Conservation (phyloP, 2,797 vertebrate species). For the Enteromius argenteus region DNA sequence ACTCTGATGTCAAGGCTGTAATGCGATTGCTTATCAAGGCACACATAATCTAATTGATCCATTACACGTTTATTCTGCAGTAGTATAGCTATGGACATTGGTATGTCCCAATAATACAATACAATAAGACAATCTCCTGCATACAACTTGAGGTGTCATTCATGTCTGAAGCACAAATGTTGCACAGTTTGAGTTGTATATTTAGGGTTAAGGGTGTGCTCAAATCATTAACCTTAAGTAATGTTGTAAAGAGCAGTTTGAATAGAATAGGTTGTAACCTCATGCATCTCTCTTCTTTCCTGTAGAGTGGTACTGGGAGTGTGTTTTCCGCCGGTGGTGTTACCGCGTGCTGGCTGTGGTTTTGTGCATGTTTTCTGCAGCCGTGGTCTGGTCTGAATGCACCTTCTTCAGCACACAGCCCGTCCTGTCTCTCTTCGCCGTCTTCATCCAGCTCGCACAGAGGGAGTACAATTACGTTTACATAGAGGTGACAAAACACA, state of each 20-base stretch:
- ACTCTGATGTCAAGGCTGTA: neutral
- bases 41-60: neutral
- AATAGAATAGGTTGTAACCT: neutral
- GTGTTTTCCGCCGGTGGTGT: slow-evolving; percentile 86
- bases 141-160: neutral
- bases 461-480: slow-evolving; percentile 91
- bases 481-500: slow-evolving; percentile 82
- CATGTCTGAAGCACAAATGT: neutral
- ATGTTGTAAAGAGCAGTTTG: neutral
- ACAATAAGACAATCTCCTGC: neutral
- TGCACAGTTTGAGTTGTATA: neutral
- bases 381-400: slow-evolving; percentile 96
- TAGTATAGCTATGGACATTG: neutral
- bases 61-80: neutral
- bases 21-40: neutral
- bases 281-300: neutral
- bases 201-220: neutral
- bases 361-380: slow-evolving; percentile 85
- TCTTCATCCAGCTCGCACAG: slow-evolving; percentile 92
- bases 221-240: neutral
- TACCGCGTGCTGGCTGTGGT: slow-evolving; percentile 85
- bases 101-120: neutral
- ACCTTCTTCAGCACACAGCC: slow-evolving; percentile 94
- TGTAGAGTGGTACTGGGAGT: slow-evolving; percentile 97
- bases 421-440: slow-evolving; percentile 90